Evolutionary conservation across 2,888 invertebrate species (phyloP).

Genomic region (Diaphora mendica): DNA sequence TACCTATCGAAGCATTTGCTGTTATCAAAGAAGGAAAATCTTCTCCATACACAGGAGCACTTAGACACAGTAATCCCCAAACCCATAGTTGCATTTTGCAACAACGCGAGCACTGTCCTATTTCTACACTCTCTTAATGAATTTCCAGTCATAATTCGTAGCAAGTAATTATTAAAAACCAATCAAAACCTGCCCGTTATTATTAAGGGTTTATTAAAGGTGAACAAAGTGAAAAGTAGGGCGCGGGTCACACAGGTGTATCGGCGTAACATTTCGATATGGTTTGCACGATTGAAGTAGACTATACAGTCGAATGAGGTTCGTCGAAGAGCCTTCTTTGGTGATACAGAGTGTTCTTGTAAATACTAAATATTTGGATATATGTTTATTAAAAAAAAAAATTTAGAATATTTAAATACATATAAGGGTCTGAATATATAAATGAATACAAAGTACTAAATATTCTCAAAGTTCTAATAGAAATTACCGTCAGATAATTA

Average conservation of each 20-base stretch:
- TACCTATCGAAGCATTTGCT: slow-evolving; percentile 91
- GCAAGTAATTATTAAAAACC: slow-evolving; percentile 47
- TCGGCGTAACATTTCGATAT: slow-evolving; percentile 71
- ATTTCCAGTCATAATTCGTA: slow-evolving; percentile 71
- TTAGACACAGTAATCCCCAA: slow-evolving; percentile 55
- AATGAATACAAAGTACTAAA: too few relatives aligned
- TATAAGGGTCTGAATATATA: too few relatives aligned
- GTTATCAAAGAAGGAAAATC: slow-evolving; percentile 91
- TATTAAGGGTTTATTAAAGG: slow-evolving; percentile 60
- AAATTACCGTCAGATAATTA: too few relatives aligned
- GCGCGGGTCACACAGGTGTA: slow-evolving; percentile 59
- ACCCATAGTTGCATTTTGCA: slow-evolving; percentile 69
- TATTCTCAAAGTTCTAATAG: too few relatives aligned
- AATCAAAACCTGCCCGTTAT: slow-evolving; percentile 45
- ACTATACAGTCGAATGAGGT: slow-evolving; percentile 39
- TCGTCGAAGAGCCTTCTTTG: slow-evolving; percentile 23
- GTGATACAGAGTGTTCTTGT: slow-evolving; percentile 31
- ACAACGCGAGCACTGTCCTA: slow-evolving; percentile 49
- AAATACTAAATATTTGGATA: neutral
- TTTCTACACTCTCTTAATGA: slow-evolving; percentile 46
- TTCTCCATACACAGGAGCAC: slow-evolving; percentile 71
- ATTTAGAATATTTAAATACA: too few relatives aligned
- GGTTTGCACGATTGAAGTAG: slow-evolving; percentile 45
- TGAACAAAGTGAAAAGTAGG: slow-evolving; percentile 32
- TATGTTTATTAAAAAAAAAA: neutral